phyloP scores from a whole-genome alignment of 2,797 vertebrate species.

The Rhinophrynus dorsalis region DNA sequence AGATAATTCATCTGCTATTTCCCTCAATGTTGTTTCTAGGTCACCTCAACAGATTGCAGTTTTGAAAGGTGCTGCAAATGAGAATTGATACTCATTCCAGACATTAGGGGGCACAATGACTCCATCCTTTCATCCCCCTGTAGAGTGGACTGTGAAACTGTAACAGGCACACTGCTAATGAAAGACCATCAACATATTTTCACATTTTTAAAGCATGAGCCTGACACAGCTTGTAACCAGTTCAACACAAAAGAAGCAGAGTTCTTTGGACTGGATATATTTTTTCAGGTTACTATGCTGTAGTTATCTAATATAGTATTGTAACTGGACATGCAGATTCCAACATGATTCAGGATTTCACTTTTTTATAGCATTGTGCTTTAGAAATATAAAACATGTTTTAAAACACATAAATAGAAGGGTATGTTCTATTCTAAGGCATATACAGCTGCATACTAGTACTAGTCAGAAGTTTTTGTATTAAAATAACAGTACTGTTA shows the following conservation, averaged over 20 bases:
- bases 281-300: conserved; percentile 1
- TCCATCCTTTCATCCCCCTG: not conserved
- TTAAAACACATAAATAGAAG: too few species aligned
- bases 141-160: not conserved
- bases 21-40: conserved; percentile 23
- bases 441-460: too few species aligned
- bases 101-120: conserved; percentile 33
- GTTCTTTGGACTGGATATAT: not conserved
- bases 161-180: conserved; percentile 26
- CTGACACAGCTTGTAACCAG: conserved; percentile 27
- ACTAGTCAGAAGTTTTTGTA: too few species aligned
- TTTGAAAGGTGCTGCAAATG: not conserved
- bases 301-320: conserved; percentile 2
- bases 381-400: too few species aligned
- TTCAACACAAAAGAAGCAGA: conserved; percentile 8
- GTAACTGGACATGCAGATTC: not conserved
- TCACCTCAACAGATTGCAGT: not conserved
- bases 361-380: too few species aligned
- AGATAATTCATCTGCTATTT: not conserved
- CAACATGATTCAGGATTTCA: too few species aligned
- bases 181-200: conserved; percentile 48
- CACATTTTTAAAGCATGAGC: conserved; percentile 41
- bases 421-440: too few species aligned
- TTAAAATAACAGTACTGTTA: too few species aligned
- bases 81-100: not conserved